Evolutionary conservation across 2,797 vertebrate species (phyloP).

Genomic region (Merluccius polli): DNA sequence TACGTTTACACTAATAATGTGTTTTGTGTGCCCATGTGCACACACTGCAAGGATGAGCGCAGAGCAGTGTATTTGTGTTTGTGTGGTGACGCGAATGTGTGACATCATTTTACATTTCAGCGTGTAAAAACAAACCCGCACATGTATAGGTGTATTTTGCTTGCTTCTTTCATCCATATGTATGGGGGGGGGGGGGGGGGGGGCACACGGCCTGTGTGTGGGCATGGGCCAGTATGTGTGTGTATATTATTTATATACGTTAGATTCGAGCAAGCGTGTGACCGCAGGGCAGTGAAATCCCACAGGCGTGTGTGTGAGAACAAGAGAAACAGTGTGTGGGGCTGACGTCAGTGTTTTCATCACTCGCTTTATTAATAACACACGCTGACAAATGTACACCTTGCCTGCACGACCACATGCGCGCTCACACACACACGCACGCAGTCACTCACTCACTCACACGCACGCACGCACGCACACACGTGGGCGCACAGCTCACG

Average conservation of each 20-base stretch:
- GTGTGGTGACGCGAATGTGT: background rate
- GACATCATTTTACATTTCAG: conserved; percentile 3
- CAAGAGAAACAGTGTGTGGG: conserved; percentile 67
- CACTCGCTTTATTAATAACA: conserved; percentile 68
- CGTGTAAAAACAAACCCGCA: conserved; percentile 7
- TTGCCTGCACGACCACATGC: conserved; percentile 25
- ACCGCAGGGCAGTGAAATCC: conserved; percentile 39
- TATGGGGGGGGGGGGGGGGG: background rate
- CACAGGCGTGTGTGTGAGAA: conserved; percentile 50
- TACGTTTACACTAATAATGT: background rate
- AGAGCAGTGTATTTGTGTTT: background rate
- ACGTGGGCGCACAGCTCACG: background rate
- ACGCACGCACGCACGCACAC: conserved; percentile 9
- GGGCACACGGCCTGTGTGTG: conserved; percentile 1
- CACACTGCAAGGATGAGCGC: background rate
- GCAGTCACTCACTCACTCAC: conserved; percentile 17
- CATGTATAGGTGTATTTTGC: background rate
- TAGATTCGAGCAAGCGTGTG: conserved; percentile 33
- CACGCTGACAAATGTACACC: conserved; percentile 16
- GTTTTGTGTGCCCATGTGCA: background rate
- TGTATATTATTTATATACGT: conserved; percentile 28
- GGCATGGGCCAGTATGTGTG: conserved; percentile 24
- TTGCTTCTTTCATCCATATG: conserved; percentile 7
- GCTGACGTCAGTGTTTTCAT: conserved; percentile 66
- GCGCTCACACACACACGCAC: conserved; percentile 21